A percentile compares a stretch with the other conserved stretches of the same genome.
These are phyloP conservation scores for Rhineura floridana DNA, from an alignment of 2,113 vertebrate species.

Conservation along the genomic window DNA sequence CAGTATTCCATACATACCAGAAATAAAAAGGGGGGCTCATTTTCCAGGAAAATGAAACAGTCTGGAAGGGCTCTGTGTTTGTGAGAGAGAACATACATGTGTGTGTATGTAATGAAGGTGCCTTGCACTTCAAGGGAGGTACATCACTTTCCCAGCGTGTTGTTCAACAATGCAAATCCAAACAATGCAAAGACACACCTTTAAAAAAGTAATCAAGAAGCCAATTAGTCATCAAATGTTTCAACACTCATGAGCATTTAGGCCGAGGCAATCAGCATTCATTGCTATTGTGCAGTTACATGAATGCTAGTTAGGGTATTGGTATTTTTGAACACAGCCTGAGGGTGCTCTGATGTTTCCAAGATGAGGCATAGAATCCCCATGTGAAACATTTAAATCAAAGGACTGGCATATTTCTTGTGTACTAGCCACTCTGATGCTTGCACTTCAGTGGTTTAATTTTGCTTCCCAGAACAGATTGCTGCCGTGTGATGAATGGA, in stretches of 20 bases:
- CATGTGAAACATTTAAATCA: background rate
- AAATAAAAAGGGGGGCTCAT: background rate
- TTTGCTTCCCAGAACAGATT: constrained; percentile 46
- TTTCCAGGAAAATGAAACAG: background rate
- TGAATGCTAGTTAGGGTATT: background rate
- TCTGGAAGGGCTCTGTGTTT: background rate
- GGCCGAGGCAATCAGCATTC: background rate
- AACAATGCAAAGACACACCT: background rate
- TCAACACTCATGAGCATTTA: background rate
- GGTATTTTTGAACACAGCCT: background rate
- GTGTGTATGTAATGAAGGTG: background rate
- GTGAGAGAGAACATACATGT: background rate
- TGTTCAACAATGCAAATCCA: background rate
- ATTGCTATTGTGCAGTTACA: background rate
- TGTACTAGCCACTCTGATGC: constrained; percentile 19
- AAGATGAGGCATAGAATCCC: background rate
- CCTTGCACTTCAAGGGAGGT: background rate
- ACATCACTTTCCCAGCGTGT: background rate
- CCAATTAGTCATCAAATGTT: background rate
- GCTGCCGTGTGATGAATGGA: constrained; percentile 15
- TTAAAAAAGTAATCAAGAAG: background rate
- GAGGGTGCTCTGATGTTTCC: background rate
- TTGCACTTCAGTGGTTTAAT: constrained; percentile 30
- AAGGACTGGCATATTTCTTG: constrained; percentile 2
- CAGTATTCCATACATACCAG: background rate